Percentiles rank a stretch among this genome's conserved stretches.
phyloP scores from a whole-genome alignment of 2,888 invertebrate genomes.

The Sminthurides aquaticus region DNA sequence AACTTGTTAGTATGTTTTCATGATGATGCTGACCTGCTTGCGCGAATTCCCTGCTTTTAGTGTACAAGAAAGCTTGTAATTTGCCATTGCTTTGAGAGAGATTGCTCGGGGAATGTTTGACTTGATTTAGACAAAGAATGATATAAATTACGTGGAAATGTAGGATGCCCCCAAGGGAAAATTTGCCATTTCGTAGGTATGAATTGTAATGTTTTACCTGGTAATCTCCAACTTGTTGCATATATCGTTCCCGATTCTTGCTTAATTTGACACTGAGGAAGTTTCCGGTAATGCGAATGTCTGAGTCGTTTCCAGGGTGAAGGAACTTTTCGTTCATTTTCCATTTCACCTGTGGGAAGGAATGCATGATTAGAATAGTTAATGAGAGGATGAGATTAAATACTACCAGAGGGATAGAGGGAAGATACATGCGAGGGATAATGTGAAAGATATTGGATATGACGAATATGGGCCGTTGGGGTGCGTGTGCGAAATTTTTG shows the following conservation, averaged over 20 bases:
- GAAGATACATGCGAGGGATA: background rate
- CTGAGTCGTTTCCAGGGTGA: slow-evolving; percentile 41
- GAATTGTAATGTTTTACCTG: slow-evolving; percentile 33
- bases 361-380: slow-evolving; percentile 9
- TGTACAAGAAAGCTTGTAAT: no score
- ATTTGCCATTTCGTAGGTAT: no score
- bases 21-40: no score
- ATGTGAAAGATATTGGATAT: background rate
- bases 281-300: slow-evolving; percentile 40
- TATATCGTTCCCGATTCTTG: slow-evolving; percentile 40
- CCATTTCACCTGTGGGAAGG: slow-evolving; percentile 57
- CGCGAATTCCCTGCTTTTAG: no score
- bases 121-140: background rate
- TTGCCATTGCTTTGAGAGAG: no score
- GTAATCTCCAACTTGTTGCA: slow-evolving; percentile 44
- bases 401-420: background rate
- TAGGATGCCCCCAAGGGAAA: background rate
- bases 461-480: no score
- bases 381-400: background rate
- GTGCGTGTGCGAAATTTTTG: no score
- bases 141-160: background rate
- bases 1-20: no score
- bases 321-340: slow-evolving; percentile 55
- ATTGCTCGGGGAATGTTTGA: no score
- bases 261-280: slow-evolving; percentile 43